Evolutionary conservation across 2,888 invertebrate genomes (phyloP).

Genomic region (Dendrolimus houi): DNA sequence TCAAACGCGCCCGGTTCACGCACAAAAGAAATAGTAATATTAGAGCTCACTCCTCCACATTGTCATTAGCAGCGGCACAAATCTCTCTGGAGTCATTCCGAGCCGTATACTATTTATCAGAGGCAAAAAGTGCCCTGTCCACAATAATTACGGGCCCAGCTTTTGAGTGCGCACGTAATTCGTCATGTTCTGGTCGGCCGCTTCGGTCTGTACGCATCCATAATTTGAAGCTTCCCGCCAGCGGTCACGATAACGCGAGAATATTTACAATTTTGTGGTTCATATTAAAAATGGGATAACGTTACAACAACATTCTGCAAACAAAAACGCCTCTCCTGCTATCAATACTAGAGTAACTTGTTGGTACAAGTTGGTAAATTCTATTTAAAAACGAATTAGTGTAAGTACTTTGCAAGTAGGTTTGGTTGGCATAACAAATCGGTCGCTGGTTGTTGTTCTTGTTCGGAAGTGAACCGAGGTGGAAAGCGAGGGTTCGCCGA

Average conservation of each 20-base stretch:
- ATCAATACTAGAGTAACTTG: too few species aligned
- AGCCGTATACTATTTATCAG: constrained; percentile 71
- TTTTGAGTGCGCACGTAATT: constrained; percentile 68
- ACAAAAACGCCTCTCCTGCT: too few species aligned
- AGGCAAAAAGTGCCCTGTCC: constrained; percentile 73
- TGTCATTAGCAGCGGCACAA: constrained; percentile 72
- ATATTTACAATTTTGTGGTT: constrained; percentile 17
- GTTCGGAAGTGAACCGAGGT: constrained; percentile 41
- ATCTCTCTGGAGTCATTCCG: constrained; percentile 65
- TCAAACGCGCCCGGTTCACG: constrained; percentile 50
- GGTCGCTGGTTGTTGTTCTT: constrained; percentile 14
- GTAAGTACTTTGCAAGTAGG: not conserved
- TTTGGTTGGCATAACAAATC: constrained; percentile 41
- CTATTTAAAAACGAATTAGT: too few species aligned
- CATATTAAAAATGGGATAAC: too few species aligned
- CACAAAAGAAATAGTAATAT: constrained; percentile 74
- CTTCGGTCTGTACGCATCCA: constrained; percentile 63
- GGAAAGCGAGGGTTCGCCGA: constrained; percentile 34
- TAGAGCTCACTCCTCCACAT: constrained; percentile 60
- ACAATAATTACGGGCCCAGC: constrained; percentile 75
- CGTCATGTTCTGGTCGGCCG: constrained; percentile 75
- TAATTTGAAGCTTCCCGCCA: constrained; percentile 72
- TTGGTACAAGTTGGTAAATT: too few species aligned
- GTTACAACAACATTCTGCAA: too few species aligned
- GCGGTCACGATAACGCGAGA: constrained; percentile 51